Evolutionary conservation across 2,888 invertebrate species (phyloP), one percentile per base, ranked within the genome.

Genomic region (Callosobruchus maculatus): DNA sequence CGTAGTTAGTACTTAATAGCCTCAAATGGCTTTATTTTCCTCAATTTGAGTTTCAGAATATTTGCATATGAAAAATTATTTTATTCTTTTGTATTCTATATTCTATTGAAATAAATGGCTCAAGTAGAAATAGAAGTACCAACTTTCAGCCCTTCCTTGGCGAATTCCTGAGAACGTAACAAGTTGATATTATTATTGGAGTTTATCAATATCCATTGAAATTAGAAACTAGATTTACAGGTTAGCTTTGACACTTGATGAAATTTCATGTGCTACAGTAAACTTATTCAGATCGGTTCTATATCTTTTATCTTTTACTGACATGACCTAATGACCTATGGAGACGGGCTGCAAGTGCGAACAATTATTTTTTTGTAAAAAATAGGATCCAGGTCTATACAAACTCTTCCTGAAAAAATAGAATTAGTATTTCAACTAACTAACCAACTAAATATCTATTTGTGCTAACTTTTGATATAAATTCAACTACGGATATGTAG

Each of bases 221-320:
- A 49, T 49, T 13, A 49, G 7, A 18, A 49, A 13, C 7, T 13
- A 49, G 49, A 13, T 49, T 49, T 49, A 49, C 49, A 49, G 49
- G 49, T 49, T 77, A 74, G 67, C 77, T 80, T 81, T 81, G 80
- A 83, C 81, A 85, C 85, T 84, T 84, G 84, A 82, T 83, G 86
- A 87, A 87, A 87, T 86, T 86, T 87, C 87, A 87, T 87, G 87
- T 86, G 81, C 82, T 81, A 80, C 77, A 77, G 72, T 78, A 78
- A 80, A 49, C 13, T 49, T 18, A 49, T 49, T 49, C 13, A 26
- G 49, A 49, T 49, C 13, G 49, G 49, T 49, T 49, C 1, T 13
- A 49, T 13, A 4, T 7, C 7, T 26, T 26, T 26, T 7, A 4
- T 7, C 7, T 26, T 26, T 26, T 7, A 1, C 13, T 18, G 18